A percentile compares a stretch with the other conserved stretches of the same genome.
Evolutionary conservation across 2,888 invertebrate species (phyloP).

Genomic region (Heterodera filipjevi): DNA sequence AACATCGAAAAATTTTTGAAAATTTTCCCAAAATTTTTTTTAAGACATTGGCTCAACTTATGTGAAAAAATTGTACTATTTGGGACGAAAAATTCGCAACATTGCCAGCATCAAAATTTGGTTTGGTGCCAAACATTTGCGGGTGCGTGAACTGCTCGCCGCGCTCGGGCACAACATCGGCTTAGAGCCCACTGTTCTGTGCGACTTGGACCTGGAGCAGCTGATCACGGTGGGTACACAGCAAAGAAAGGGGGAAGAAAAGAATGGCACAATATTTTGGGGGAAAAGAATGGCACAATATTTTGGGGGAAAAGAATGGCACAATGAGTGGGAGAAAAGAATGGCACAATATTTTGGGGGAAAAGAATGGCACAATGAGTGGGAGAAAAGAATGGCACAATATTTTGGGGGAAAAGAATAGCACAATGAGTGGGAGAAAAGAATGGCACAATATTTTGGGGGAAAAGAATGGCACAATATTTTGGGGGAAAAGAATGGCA

Average conservation of each 20-base stretch:
- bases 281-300: no score
- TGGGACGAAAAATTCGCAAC: constrained; percentile 56
- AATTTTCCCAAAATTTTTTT: not conserved
- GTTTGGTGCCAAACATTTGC: constrained; percentile 61
- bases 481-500: not conserved
- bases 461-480: not conserved
- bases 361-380: no score
- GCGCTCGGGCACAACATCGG: constrained; percentile 63
- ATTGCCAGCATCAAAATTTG: constrained; percentile 62
- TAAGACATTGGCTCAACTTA: constrained; percentile 62
- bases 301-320: no score
- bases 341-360: not conserved
- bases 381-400: no score
- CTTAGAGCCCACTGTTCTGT: constrained; percentile 54
- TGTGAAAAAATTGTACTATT: constrained; percentile 59
- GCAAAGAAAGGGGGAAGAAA: no score
- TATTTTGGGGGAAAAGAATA: not conserved
- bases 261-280: not conserved
- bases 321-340: no score
- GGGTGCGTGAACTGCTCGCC: constrained; percentile 57
- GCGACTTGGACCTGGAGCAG: constrained; percentile 60
- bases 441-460: no score
- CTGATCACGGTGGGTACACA: constrained; percentile 50
- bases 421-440: not conserved
- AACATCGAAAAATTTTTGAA: not conserved